Evolutionary conservation across 2,113 vertebrate genomes (phyloP).

Genomic region (Dicentrarchus labrax): DNA sequence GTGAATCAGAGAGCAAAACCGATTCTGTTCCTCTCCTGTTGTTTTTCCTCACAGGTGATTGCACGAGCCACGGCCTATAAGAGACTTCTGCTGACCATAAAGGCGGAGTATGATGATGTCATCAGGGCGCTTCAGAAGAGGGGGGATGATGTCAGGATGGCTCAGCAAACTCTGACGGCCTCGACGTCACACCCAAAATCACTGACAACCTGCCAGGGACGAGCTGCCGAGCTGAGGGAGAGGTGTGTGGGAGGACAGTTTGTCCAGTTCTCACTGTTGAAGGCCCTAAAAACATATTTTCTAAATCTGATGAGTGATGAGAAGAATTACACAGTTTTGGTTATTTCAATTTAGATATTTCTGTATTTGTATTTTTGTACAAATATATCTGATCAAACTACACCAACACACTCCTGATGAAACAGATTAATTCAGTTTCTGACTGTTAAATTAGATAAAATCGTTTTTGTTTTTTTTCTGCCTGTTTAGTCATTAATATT

Average conservation of each 20-base stretch:
- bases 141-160: constrained; percentile 57
- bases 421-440: not conserved
- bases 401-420: not conserved
- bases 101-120: constrained; percentile 83
- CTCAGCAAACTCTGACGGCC: constrained; percentile 72
- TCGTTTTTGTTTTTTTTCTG: too few relatives aligned
- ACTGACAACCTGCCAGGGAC: constrained; percentile 76
- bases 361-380: too few relatives aligned
- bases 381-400: too few relatives aligned
- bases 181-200: constrained; percentile 67
- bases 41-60: constrained; percentile 78
- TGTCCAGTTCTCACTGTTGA: too few relatives aligned
- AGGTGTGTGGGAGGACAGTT: constrained; percentile 66
- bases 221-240: constrained; percentile 77
- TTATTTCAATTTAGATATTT: too few relatives aligned
- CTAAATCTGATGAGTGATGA: too few relatives aligned
- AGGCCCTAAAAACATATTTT: too few relatives aligned
- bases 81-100: constrained; percentile 83
- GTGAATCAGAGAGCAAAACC: too few relatives aligned
- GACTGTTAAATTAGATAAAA: too few relatives aligned
- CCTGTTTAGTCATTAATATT: too few relatives aligned
- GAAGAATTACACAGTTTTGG: too few relatives aligned
- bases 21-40: not conserved
- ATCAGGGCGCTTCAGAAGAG: constrained; percentile 80
- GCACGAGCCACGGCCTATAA: constrained; percentile 79